A percentile compares a stretch with the other conserved stretches of the same genome.
Evolutionary conservation across 2,113 vertebrate genomes (phyloP).

Genomic region (Prionailurus viverrinus): DNA sequence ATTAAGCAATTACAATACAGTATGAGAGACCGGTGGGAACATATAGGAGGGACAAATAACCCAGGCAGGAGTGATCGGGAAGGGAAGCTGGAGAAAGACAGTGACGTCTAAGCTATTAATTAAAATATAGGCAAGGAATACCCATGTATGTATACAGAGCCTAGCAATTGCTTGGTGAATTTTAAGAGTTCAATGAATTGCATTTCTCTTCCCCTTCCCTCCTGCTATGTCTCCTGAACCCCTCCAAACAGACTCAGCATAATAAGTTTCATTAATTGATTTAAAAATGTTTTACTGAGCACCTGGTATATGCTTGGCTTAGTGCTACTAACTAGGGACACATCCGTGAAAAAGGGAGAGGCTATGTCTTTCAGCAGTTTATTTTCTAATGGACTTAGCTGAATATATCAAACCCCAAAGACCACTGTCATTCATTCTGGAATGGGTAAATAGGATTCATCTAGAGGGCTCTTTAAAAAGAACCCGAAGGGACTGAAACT

Average conservation of each 20-base stretch:
- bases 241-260: neutral
- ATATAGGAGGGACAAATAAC: neutral
- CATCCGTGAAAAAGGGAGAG: neutral
- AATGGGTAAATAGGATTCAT: neutral
- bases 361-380: neutral
- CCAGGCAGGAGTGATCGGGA: neutral
- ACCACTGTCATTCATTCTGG: neutral
- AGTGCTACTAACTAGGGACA: neutral
- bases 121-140: neutral
- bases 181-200: neutral
- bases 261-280: neutral
- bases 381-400: neutral
- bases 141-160: neutral
- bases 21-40: neutral
- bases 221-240: neutral
- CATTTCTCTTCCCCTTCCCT: neutral
- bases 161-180: neutral
- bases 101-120: neutral
- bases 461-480: neutral
- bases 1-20: neutral
- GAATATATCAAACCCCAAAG: neutral
- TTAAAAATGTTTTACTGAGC: neutral
- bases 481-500: neutral
- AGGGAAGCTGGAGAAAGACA: neutral
- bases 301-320: neutral